These are phyloP conservation scores for Cebidichthys violaceus DNA, from an alignment of 2,113 vertebrate species.

Conservation along the genomic window DNA sequence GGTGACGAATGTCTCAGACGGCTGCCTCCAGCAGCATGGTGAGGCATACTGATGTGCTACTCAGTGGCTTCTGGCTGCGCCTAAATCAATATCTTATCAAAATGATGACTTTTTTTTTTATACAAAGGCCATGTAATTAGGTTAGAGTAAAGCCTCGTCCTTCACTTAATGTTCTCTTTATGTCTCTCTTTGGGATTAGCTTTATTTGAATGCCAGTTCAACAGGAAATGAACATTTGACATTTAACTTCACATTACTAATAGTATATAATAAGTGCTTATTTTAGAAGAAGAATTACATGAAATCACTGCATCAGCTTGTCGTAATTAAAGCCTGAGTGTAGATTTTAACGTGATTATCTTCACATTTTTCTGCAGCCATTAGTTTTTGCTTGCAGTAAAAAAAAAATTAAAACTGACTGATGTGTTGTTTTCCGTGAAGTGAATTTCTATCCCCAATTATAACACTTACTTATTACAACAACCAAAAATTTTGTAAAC, in stretches of 20 bases:
- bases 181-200: not conserved
- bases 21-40: constrained; percentile 19
- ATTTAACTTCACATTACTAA: not conserved
- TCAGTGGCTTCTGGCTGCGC: constrained; percentile 18
- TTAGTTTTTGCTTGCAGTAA: not conserved
- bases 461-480: too few species aligned
- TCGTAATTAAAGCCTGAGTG: not conserved
- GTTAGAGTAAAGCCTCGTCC: not conserved
- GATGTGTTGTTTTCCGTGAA: not conserved
- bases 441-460: not conserved
- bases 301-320: not conserved
- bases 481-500: too few species aligned
- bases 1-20: constrained; percentile 36
- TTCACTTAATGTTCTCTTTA: not conserved
- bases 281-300: not conserved
- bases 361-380: not conserved
- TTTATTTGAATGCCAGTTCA: not conserved
- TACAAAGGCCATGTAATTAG: constrained; percentile 9
- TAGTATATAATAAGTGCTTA: not conserved
- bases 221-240: not conserved
- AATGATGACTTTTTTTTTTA: constrained; percentile 4
- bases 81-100: constrained; percentile 38
- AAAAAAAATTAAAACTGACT: not conserved
- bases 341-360: not conserved
- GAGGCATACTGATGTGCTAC: constrained; percentile 52